phyloP scores from a whole-genome alignment of 2,113 vertebrate species.

The Microcebus jonahi region DNA sequence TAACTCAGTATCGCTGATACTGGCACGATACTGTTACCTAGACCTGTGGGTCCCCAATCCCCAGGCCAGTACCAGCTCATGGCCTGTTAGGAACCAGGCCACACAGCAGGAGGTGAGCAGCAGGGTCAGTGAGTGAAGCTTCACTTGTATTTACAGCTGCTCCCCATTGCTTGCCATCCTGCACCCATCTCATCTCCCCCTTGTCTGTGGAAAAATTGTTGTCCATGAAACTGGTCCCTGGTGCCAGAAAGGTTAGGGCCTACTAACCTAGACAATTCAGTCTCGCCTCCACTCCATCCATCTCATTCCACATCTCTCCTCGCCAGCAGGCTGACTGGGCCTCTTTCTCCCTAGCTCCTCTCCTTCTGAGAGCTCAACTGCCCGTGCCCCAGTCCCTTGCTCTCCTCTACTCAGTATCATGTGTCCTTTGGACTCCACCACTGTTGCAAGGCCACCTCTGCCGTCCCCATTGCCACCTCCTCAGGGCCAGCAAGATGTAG shows the following conservation, averaged over 20 bases:
- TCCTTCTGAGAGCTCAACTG: not conserved
- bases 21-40: not conserved
- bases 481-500: slow-evolving; percentile 56
- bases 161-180: no score
- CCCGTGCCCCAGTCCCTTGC: not conserved
- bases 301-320: not conserved
- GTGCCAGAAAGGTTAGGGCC: no score
- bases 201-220: no score
- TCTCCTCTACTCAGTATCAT: not conserved
- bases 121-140: no score
- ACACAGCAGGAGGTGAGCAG: no score
- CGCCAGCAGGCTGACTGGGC: slow-evolving; percentile 13
- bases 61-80: no score
- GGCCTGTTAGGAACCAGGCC: no score
- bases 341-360: slow-evolving; percentile 38
- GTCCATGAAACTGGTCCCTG: no score
- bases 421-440: not conserved
- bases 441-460: not conserved
- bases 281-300: not conserved
- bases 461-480: not conserved
- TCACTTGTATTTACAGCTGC: no score
- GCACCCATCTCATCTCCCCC: no score
- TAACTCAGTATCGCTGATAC: not conserved
- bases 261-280: not conserved
- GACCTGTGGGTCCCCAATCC: no score